Percentiles rank a stretch among this genome's conserved stretches.
These are phyloP conservation scores for Phymorhynchus buccinoides DNA, from an alignment of 1,140 invertebrate species.

Conservation along the genomic window DNA sequence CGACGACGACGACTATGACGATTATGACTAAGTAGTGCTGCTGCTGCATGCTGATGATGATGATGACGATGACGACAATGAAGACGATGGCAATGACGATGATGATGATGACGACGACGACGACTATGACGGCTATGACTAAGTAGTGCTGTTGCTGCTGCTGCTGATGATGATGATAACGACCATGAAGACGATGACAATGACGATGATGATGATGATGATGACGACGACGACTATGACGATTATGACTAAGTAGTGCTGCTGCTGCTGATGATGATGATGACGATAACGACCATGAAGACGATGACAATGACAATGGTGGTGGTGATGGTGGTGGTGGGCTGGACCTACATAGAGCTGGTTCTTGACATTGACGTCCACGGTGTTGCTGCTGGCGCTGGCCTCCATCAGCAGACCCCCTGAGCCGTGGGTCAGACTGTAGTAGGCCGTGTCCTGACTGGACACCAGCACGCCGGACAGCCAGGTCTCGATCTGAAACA, in stretches of 20 bases:
- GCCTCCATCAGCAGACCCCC: no score
- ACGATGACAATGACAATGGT: constrained; percentile 7
- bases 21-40: no score
- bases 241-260: no score
- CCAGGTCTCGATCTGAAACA: no score
- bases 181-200: not conserved
- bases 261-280: no score
- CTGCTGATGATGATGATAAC: not conserved
- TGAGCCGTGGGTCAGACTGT: no score
- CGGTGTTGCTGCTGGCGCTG: not conserved
- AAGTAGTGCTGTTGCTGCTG: no score
- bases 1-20: no score
- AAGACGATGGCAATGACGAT: not conserved
- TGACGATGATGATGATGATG: constrained; percentile 8
- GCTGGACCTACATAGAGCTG: not conserved
- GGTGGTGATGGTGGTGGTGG: not conserved
- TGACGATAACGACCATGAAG: constrained; percentile 3
- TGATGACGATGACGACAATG: not conserved
- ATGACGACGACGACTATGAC: not conserved
- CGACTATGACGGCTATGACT: no score
- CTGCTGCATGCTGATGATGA: no score
- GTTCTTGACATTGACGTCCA: not conserved
- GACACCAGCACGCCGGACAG: no score
- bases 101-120: not conserved
- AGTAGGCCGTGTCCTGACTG: no score